Evolutionary conservation across 2,888 invertebrate genomes (phyloP), one percentile per base, ranked within the genome.

Genomic region (Nymphalis polychloros): DNA sequence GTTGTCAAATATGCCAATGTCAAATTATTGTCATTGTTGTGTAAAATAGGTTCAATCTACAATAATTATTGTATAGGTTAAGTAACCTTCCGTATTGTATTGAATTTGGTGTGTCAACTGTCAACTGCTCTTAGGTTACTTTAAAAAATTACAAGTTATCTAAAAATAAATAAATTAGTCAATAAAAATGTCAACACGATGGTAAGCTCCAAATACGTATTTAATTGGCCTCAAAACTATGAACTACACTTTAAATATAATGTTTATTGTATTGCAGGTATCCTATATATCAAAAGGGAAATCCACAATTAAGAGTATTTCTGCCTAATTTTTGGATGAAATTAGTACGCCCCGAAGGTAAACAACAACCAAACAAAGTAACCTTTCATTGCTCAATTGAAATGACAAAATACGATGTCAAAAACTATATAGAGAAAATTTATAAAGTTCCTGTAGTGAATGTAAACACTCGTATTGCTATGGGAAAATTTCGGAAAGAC

Each of bases 241-340:
- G 3, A 41, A 4, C 13, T 10, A 41, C 13, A 17, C 17, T 23
- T 53, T 27, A 1, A 27, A 20, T 13, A 20, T 55, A 48, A 62
- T 41, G 16, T 16, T 35, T 20, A 20, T 49, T 46, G 13, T 13
- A 41, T 52, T 1, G 8, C 48, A 97, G 97, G 95, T 98, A 98
- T 91, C 98, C 98, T 1, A 81, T 98, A 48, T 98, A 97, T 87
- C 96, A 96, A 87, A 95, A 94, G 84, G 99, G 99, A 17, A 97
- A 97, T 85, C 99, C 99, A n/a, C 99, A 99, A 83, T 89, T 97
- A 47, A 93, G 99, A 69, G 94, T 99, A 13, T 98, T 98, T 86
- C 90, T 99, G 47, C 99, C 99, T 0, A 98, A 99, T 85, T 99
- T 99, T 89, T 99, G 98, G 98, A 95, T 99, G 95, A 99, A 98